These are phyloP conservation scores for Agonopterix heracliana DNA, from an alignment of 2,888 invertebrate genomes.

Conservation along the genomic window DNA sequence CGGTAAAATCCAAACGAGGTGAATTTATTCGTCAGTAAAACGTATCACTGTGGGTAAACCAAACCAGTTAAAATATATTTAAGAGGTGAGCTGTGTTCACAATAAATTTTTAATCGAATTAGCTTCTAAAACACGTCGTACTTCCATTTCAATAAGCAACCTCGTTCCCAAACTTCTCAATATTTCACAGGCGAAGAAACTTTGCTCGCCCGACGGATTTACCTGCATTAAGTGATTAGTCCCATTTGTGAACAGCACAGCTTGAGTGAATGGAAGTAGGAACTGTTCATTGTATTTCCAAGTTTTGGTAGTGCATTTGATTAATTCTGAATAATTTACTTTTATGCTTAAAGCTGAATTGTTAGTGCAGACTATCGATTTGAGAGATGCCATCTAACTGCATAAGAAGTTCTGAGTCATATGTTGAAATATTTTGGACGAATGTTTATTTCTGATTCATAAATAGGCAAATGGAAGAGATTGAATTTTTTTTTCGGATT, in stretches of 20 bases:
- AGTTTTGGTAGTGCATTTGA: slow-evolving; percentile 32
- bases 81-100: not conserved
- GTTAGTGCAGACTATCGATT: not conserved
- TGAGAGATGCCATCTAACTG: not conserved
- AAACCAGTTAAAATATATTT: no score
- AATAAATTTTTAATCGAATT: not conserved
- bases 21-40: no score
- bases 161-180: slow-evolving; percentile 43
- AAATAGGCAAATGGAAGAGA: no score
- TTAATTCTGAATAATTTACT: slow-evolving; percentile 29
- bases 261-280: slow-evolving; percentile 28
- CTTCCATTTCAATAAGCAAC: slow-evolving; percentile 7
- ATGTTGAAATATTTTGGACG: no score
- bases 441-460: no score
- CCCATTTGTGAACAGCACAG: slow-evolving; percentile 65
- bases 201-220: slow-evolving; percentile 36
- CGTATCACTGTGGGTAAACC: no score
- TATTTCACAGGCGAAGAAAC: slow-evolving; percentile 49
- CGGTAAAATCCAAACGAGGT: no score
- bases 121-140: slow-evolving; percentile 13
- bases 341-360: slow-evolving; percentile 5
- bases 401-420: not conserved
- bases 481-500: no score
- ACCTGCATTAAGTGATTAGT: slow-evolving; percentile 71
- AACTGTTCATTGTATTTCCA: slow-evolving; percentile 18